Conservation (phyloP, 2,797 vertebrate species). For the Etheostoma perlongum region DNA sequence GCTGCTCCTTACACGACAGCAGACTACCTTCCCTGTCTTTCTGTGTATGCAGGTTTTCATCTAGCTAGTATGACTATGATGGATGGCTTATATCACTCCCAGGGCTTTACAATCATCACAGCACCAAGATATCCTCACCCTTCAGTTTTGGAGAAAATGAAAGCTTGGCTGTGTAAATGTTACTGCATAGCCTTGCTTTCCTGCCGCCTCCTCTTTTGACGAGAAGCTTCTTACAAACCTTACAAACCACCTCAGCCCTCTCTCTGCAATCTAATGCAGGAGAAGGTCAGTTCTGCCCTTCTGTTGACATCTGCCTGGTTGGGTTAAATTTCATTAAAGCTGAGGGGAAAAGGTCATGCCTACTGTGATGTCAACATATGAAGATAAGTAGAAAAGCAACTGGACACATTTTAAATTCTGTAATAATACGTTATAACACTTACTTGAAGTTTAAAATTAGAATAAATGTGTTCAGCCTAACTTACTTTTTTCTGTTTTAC, state of each 20-base stretch:
- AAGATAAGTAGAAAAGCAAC: constrained; percentile 19
- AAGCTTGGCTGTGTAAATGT: constrained; percentile 30
- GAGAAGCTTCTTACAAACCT: constrained; percentile 5
- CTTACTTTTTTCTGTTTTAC: not conserved
- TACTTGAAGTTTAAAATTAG: not conserved
- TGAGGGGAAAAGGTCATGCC: constrained; percentile 60
- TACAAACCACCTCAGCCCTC: not conserved
- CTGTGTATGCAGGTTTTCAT: constrained; percentile 40
- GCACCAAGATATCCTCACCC: constrained; percentile 25
- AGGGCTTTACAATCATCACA: constrained; percentile 54
- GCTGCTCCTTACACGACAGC: constrained; percentile 40
- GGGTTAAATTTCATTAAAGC: constrained; percentile 61
- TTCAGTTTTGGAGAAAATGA: constrained; percentile 40
- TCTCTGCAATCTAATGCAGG: constrained; percentile 10
- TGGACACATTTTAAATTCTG: not conserved
- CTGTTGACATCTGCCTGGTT: constrained; percentile 67
- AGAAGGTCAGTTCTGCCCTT: constrained; percentile 72
- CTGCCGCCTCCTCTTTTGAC: constrained; percentile 2
- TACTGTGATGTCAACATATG: constrained; percentile 36
- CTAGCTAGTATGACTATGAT: constrained; percentile 39
- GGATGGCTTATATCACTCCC: constrained; percentile 48
- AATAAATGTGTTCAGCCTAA: not conserved
- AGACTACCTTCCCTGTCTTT: constrained; percentile 13
- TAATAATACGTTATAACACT: not conserved
- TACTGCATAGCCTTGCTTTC: constrained; percentile 7